These are phyloP conservation scores for Sebastes matsubarae DNA, from an alignment of 2,797 vertebrate genomes.

Conservation along the genomic window DNA sequence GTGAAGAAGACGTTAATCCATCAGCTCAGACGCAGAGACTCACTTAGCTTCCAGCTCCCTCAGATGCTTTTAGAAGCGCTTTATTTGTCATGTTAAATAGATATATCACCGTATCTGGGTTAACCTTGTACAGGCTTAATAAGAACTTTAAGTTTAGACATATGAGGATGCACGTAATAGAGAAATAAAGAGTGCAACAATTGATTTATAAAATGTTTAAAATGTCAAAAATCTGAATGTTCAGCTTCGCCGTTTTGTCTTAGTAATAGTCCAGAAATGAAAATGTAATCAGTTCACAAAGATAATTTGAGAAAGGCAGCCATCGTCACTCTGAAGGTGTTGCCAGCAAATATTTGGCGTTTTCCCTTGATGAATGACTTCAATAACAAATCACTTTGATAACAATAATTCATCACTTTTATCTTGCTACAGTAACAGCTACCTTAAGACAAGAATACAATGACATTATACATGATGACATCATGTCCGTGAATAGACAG, in stretches of 20 bases:
- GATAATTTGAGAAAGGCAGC: not conserved
- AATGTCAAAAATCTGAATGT: not conserved
- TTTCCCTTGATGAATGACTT: not conserved
- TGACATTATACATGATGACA: too few relatives aligned
- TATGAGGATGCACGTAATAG: not conserved
- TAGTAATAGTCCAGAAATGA: not conserved
- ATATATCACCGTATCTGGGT: not conserved
- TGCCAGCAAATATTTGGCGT: not conserved
- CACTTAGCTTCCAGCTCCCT: slow-evolving; percentile 23
- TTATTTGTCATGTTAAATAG: slow-evolving; percentile 21
- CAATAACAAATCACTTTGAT: not conserved
- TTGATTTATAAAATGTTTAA: not conserved
- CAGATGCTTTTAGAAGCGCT: not conserved
- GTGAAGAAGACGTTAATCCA: slow-evolving; percentile 50
- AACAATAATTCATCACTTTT: not conserved
- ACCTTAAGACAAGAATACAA: too few relatives aligned
- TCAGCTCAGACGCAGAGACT: slow-evolving; percentile 16
- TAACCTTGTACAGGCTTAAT: not conserved
- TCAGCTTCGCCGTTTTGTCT: not conserved
- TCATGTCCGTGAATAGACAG: not conserved
- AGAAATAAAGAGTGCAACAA: not conserved
- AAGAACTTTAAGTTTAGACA: not conserved
- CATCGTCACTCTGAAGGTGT: too few relatives aligned
- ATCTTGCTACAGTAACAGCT: not conserved
- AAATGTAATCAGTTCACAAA: not conserved